These are phyloP conservation scores for Gymnocephalus cernua DNA, from an alignment of 2,113 vertebrate species.

Conservation along the genomic window DNA sequence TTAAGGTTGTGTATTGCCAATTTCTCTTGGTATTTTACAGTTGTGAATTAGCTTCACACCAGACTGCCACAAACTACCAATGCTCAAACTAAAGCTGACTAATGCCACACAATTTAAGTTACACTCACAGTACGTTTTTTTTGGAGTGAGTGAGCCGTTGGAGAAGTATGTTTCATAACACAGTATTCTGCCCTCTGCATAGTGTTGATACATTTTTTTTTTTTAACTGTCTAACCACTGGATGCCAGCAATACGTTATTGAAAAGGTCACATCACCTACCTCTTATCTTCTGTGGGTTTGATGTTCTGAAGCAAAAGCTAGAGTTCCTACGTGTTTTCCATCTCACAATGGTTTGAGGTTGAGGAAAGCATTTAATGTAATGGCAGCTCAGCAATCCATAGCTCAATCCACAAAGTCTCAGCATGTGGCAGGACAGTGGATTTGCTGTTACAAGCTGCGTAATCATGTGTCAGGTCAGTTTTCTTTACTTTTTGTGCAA, in stretches of 20 bases:
- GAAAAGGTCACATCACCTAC: slow-evolving; percentile 73
- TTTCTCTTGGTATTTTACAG: slow-evolving; percentile 16
- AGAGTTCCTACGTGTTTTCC: slow-evolving; percentile 33
- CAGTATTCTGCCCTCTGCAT: slow-evolving; percentile 47
- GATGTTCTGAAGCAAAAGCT: slow-evolving; percentile 34
- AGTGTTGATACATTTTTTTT: slow-evolving; percentile 23
- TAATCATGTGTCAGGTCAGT: slow-evolving; percentile 23
- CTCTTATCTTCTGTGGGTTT: slow-evolving; percentile 64
- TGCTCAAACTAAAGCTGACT: slow-evolving; percentile 46
- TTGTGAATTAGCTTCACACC: slow-evolving; percentile 12
- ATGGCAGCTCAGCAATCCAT: neutral
- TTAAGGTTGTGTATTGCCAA: slow-evolving; percentile 41
- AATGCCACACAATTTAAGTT: neutral
- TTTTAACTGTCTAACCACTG: slow-evolving; percentile 51
- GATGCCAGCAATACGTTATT: slow-evolving; percentile 72
- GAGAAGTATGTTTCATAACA: slow-evolving; percentile 3
- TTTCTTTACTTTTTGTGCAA: slow-evolving; percentile 33
- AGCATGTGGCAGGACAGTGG: neutral
- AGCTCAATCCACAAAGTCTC: slow-evolving; percentile 10
- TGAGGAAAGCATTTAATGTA: slow-evolving; percentile 9
- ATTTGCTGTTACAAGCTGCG: neutral
- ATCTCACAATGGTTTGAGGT: slow-evolving; percentile 17
- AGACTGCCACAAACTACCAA: slow-evolving; percentile 57
- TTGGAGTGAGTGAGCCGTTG: neutral
- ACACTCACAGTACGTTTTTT: neutral